Evolutionary conservation across 2,797 vertebrate species (phyloP).

Genomic region (Coracias cyanogaster): DNA sequence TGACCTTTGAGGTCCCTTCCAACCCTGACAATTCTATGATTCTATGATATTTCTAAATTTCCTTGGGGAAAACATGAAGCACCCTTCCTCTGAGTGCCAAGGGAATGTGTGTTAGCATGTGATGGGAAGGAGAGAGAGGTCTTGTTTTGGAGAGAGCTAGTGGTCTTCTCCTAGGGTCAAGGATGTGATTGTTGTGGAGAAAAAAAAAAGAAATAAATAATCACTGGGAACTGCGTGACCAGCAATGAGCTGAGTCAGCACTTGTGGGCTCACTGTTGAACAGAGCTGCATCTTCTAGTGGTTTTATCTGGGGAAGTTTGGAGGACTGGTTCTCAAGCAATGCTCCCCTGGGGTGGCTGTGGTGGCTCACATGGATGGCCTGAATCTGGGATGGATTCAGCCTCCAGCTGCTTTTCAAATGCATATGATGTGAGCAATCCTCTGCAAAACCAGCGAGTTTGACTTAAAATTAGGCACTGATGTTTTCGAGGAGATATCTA

Average conservation of each 20-base stretch:
- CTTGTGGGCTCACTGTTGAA: background rate
- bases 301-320: background rate
- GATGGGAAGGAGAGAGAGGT: background rate
- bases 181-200: background rate
- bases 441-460: background rate
- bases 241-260: background rate
- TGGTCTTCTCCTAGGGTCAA: fast-evolving
- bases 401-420: background rate
- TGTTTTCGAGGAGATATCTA: background rate
- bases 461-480: background rate
- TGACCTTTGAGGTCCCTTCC: no score
- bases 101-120: fast-evolving
- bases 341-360: background rate
- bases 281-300: background rate
- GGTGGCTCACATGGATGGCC: background rate
- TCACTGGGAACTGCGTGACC: background rate
- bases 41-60: background rate
- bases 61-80: background rate
- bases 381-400: background rate
- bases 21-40: no score
- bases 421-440: background rate
- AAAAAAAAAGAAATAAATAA: background rate
- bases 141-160: background rate
- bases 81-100: background rate
- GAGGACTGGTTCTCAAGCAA: background rate